Evolutionary conservation across 2,113 vertebrate species (phyloP).

Genomic region (Peromyscus polionotus): DNA sequence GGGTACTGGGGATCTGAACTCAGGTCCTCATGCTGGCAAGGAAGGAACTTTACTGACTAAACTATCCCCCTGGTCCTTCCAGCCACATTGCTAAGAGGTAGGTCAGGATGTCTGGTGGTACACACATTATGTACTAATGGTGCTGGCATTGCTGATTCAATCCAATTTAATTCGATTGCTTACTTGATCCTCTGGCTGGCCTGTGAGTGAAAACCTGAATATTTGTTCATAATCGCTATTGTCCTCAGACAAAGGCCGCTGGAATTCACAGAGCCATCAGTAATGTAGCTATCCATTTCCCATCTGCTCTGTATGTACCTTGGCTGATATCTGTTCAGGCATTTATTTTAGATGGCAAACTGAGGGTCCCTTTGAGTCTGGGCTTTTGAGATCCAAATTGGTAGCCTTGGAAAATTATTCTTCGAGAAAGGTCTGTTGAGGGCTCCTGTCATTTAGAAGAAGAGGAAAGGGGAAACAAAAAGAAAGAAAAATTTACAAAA

Average conservation of each 20-base stretch:
- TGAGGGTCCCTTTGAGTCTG: conserved; percentile 73
- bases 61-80: background rate
- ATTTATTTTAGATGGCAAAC: conserved; percentile 76
- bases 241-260: conserved; percentile 79
- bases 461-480: conserved; percentile 39
- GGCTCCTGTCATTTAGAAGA: conserved; percentile 74
- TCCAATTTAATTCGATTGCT: conserved; percentile 77
- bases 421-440: conserved; percentile 71
- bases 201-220: conserved; percentile 69
- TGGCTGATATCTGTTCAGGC: conserved; percentile 70
- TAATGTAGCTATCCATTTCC: conserved; percentile 61
- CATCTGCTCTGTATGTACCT: conserved; percentile 62
- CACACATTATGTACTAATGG: conserved; percentile 19
- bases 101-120: background rate
- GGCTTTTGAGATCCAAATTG: conserved; percentile 80
- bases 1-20: background rate
- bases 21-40: background rate
- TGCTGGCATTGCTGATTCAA: conserved; percentile 38
- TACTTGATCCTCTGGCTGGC: conserved; percentile 57
- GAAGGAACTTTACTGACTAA: background rate
- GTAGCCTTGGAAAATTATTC: conserved; percentile 75
- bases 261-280: conserved; percentile 65
- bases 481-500: conserved; percentile 71
- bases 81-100: background rate
- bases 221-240: conserved; percentile 70